These are phyloP conservation scores for Garra rufa DNA, from an alignment of 2,113 vertebrate species.

Conservation along the genomic window DNA sequence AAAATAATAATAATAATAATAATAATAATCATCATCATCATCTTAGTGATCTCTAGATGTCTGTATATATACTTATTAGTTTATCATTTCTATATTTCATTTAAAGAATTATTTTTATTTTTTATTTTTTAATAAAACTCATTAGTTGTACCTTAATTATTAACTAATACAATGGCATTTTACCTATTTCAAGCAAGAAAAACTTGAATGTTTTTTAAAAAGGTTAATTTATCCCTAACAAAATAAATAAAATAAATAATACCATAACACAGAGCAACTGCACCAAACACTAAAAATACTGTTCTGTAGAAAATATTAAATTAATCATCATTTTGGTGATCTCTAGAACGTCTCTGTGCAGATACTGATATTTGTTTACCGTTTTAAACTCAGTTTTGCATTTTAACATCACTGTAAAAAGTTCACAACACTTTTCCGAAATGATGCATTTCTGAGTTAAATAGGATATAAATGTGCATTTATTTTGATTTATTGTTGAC, in stretches of 20 bases:
- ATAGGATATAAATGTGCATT: background rate
- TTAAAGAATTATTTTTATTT: no score
- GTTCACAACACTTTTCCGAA: background rate
- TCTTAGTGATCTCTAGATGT: background rate
- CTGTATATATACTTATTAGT: background rate
- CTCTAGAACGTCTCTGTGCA: background rate
- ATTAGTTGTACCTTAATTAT: background rate
- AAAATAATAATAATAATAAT: no score
- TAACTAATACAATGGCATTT: background rate
- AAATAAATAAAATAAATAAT: background rate
- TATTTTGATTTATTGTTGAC: background rate
- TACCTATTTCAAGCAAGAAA: background rate
- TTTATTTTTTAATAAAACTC: background rate
- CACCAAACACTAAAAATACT: no score
- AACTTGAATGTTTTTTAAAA: background rate
- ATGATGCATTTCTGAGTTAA: background rate
- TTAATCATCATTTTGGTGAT: no score
- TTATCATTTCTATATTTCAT: background rate
- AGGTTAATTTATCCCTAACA: background rate
- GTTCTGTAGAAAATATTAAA: no score
- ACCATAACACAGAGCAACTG: no score
- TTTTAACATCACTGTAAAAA: background rate
- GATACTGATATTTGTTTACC: background rate
- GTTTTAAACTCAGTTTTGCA: background rate
- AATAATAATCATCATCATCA: no score